Base-by-base conservation (phyloP, 1,140 invertebrate genomes). In the Liolophura sinensis region DNA sequence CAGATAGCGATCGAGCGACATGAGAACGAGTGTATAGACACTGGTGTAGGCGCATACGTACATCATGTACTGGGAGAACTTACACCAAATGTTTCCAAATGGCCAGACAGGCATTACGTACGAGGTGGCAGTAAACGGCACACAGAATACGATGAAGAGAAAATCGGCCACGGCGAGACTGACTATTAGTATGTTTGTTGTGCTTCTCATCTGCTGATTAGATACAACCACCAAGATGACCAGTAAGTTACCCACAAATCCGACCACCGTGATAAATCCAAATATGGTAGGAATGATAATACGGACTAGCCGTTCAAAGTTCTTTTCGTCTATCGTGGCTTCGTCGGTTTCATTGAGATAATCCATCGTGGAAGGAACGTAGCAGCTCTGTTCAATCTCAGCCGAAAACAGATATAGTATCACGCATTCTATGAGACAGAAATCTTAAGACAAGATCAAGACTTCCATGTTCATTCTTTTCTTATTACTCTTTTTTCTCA, bases 81-180 rank as follows among this genome's bases (percentile, higher is more conserved):
- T 93, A 85, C 95, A 97, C 92, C 93, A 95, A 64, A 91, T 80
- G 73, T 92, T 89, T 14, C 95, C 94, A 78, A 97, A 97, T 0
- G 93, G 93, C 96, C 96, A 98, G 12, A 65, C 65, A 16, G 75
- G 65, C 64, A 81, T 60, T 16, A 78, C 75, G 68, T 82, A 83
- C 4, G 89, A 88, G 47, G 78, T 70, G 11, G 78, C 83, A 11
- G 82, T 83, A 68, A 83, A 84, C 0, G 96, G 96, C 40, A 98
- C 94, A 85, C 96, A 98, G 83, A 98, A 95, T 55, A 96, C 89
- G 50, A 98, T 94, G 83, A 98, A 98, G 9, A 96, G 88, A 12
- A 98, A 86, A 83, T 98, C 96, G 9, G 96, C 95, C 4, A 90
- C 73, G 0, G 92, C 92, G 86, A 94, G 89, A 72, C 92, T 94